phyloP scores from a whole-genome alignment of 2,888 invertebrate genomes.

The Pollenia angustigena region DNA sequence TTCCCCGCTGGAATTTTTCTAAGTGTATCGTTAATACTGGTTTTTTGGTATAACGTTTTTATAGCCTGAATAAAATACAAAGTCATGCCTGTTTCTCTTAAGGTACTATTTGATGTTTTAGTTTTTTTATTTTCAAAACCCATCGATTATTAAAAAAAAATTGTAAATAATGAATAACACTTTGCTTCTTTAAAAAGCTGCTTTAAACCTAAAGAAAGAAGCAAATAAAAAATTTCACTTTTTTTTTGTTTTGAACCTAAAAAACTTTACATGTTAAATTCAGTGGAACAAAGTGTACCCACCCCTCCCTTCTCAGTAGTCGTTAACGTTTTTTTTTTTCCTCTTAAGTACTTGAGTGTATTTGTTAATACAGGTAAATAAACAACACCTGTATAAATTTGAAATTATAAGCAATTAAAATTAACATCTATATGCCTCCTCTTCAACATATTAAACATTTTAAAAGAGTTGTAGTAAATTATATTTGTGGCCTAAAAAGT shows the following conservation, averaged over 20 bases:
- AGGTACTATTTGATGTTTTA: too few species aligned
- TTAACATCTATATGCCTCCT: neutral
- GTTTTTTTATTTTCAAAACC: too few species aligned
- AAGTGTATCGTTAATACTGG: too few species aligned
- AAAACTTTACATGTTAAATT: constrained; percentile 3
- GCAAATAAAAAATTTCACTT: constrained; percentile 9
- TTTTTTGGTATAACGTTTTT: too few species aligned
- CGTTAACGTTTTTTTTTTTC: neutral
- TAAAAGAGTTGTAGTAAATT: constrained; percentile 22
- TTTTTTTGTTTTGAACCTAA: neutral
- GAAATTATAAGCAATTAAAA: constrained; percentile 36
- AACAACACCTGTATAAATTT: constrained; percentile 53
- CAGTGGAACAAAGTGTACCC: neutral
- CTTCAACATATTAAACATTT: constrained; percentile 32
- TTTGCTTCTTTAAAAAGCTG: neutral
- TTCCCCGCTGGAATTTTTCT: too few species aligned
- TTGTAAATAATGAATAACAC: neutral
- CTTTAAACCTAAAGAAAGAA: too few species aligned
- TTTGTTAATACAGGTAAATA: constrained; percentile 26
- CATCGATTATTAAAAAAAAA: too few species aligned
- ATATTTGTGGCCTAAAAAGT: neutral
- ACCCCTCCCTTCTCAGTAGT: neutral
- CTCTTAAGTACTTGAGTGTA: neutral
- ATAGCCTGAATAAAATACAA: too few species aligned
- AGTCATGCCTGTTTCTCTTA: too few species aligned